Conservation (phyloP, 2,888 invertebrate species). For the Athetis lepigone region DNA sequence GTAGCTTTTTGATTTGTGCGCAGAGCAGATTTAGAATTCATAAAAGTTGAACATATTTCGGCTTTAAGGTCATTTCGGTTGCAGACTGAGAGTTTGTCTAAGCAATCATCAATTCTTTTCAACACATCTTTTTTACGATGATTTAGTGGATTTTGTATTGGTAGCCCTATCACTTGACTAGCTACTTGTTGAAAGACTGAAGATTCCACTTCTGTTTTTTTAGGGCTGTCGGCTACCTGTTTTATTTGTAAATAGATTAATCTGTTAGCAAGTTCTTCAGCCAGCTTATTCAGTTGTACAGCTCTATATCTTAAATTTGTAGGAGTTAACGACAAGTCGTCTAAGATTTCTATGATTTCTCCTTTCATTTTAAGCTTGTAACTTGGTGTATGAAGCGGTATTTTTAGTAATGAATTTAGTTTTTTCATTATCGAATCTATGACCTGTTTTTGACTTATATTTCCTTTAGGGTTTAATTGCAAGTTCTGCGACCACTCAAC, state of each 20-base stretch:
- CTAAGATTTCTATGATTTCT: conserved; percentile 66
- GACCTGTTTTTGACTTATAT: conserved; percentile 15
- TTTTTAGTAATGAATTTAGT: conserved; percentile 41
- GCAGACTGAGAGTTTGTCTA: conserved; percentile 36
- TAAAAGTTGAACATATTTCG: conserved; percentile 48
- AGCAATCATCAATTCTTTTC: conserved; percentile 39
- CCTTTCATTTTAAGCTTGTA: conserved; percentile 65
- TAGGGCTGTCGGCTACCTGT: conserved; percentile 13
- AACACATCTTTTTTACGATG: conserved; percentile 24
- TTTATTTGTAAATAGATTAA: conserved; percentile 55
- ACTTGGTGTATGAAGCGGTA: conserved; percentile 44
- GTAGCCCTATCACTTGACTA: conserved; percentile 14
- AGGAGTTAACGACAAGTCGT: conserved; percentile 53
- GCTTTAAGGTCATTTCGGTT: conserved; percentile 39
- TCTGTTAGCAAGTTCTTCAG: conserved; percentile 65
- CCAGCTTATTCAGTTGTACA: conserved; percentile 57
- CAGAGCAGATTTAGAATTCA: conserved; percentile 35
- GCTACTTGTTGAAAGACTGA: conserved; percentile 9
- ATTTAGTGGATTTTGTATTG: conserved; percentile 14
- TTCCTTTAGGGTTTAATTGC: conserved; percentile 14
- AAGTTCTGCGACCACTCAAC: conserved; percentile 48
- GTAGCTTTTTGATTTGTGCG: conserved; percentile 22
- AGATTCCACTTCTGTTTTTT: not conserved
- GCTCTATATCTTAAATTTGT: conserved; percentile 31
- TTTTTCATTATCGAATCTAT: conserved; percentile 40